Percentiles rank a stretch among this genome's conserved stretches.
These are phyloP conservation scores for Magallana nippona DNA, from an alignment of 2,888 invertebrate species.

Conservation along the genomic window DNA sequence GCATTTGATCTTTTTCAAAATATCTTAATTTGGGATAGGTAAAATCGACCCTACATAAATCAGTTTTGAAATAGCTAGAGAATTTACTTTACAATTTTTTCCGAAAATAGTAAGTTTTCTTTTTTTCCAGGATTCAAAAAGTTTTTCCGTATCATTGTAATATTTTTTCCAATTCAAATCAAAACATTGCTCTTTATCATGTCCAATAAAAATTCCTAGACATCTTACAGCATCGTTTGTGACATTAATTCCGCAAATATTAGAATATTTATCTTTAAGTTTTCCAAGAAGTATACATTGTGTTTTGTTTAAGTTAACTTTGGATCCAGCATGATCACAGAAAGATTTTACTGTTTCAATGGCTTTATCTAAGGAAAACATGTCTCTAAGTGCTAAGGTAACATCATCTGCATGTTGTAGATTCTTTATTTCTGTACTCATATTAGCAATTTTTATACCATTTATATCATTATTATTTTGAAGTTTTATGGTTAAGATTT, in stretches of 20 bases:
- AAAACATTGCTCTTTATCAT: background rate
- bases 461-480: background rate
- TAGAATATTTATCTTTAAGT: slow-evolving; percentile 1
- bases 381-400: background rate
- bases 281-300: background rate
- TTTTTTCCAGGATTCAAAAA: background rate
- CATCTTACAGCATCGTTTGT: background rate
- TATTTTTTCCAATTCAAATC: background rate
- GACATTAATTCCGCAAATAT: background rate
- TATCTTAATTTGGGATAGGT: background rate
- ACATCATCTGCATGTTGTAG: slow-evolving; percentile 1
- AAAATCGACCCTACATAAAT: background rate
- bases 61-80: background rate
- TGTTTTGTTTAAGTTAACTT: slow-evolving; percentile 4
- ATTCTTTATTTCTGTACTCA: background rate
- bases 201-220: background rate
- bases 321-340: background rate
- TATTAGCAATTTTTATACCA: background rate
- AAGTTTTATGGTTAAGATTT: background rate
- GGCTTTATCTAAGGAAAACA: background rate
- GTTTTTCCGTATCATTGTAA: background rate
- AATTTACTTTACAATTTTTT: background rate
- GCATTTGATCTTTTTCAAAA: background rate
- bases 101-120: background rate
- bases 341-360: background rate